Evolutionary conservation across 2,113 vertebrate species (phyloP).

Genomic region (Peucedramus taeniatus): DNA sequence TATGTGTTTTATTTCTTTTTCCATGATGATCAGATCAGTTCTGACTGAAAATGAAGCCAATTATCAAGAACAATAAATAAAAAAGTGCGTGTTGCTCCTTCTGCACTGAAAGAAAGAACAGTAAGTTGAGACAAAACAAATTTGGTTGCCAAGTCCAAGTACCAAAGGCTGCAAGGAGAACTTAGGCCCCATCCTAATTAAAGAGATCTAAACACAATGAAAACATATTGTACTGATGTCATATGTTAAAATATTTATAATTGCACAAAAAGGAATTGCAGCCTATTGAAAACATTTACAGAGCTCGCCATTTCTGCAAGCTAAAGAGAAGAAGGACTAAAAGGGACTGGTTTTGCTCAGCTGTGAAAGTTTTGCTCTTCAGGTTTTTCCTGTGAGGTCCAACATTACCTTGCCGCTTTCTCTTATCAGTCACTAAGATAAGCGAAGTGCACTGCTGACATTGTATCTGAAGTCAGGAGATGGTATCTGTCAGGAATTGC

Average conservation of each 20-base stretch:
- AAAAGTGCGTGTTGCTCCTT: slow-evolving; percentile 33
- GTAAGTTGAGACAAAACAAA: slow-evolving; percentile 59
- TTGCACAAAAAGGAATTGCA: slow-evolving; percentile 52
- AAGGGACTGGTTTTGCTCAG: neutral
- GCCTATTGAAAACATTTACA: slow-evolving; percentile 50
- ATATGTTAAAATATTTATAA: slow-evolving; percentile 69
- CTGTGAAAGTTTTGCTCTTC: neutral
- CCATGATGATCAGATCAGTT: slow-evolving; percentile 64
- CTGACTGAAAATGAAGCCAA: slow-evolving; percentile 62
- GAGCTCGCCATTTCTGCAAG: neutral
- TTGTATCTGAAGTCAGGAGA: neutral
- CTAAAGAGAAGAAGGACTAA: neutral
- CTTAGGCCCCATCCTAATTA: slow-evolving; percentile 64
- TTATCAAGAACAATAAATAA: slow-evolving; percentile 73
- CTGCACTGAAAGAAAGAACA: slow-evolving; percentile 52
- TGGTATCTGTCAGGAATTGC: slow-evolving; percentile 6
- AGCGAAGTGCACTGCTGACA: neutral
- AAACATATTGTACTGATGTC: slow-evolving; percentile 67
- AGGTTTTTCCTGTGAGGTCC: slow-evolving; percentile 25
- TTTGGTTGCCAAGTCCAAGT: slow-evolving; percentile 62
- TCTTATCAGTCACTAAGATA: neutral
- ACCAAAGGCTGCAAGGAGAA: slow-evolving; percentile 60
- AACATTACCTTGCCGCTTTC: neutral
- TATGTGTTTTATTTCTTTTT: slow-evolving; percentile 69
- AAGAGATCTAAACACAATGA: slow-evolving; percentile 65